phyloP scores from a whole-genome alignment of 2,888 invertebrate genomes.

The Caenorhabditis wallacei region DNA sequence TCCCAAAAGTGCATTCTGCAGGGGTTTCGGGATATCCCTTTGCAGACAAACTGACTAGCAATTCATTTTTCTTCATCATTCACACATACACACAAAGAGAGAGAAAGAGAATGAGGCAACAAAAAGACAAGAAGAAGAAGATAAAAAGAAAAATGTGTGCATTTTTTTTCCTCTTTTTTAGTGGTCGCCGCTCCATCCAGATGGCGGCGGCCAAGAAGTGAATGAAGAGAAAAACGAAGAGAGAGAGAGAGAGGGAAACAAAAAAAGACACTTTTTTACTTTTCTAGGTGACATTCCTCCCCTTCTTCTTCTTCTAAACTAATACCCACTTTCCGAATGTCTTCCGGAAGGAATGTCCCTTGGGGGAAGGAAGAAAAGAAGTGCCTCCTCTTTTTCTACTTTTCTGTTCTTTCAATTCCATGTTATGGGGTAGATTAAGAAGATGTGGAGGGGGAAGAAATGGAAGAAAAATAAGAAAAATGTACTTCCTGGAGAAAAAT shows the following conservation, averaged over 20 bases:
- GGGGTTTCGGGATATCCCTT: too few species aligned
- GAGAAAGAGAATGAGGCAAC: neutral
- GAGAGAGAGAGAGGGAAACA: neutral
- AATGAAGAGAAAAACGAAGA: neutral
- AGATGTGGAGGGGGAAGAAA: neutral
- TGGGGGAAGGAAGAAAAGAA: neutral
- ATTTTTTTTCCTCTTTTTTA: neutral
- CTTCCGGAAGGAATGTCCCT: slow-evolving; percentile 5
- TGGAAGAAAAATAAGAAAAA: neutral
- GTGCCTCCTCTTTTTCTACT: neutral
- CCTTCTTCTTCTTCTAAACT: neutral
- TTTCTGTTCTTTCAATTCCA: slow-evolving; percentile 1
- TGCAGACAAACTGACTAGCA: too few species aligned
- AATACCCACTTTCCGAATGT: slow-evolving; percentile 13
- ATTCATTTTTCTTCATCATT: too few species aligned
- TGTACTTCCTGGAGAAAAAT: neutral
- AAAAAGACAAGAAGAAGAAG: neutral
- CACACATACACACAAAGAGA: neutral
- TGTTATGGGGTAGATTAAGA: slow-evolving; percentile 13
- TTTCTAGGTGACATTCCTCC: slow-evolving; percentile 10
- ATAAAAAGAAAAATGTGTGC: slow-evolving; percentile 2
- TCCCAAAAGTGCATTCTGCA: too few species aligned
- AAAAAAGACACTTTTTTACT: slow-evolving; percentile 5
- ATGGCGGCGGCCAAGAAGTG: neutral
- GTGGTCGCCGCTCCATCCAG: neutral